These are phyloP conservation scores for Drosophila funebris DNA, from an alignment of 1,140 invertebrate genomes.

Conservation along the genomic window DNA sequence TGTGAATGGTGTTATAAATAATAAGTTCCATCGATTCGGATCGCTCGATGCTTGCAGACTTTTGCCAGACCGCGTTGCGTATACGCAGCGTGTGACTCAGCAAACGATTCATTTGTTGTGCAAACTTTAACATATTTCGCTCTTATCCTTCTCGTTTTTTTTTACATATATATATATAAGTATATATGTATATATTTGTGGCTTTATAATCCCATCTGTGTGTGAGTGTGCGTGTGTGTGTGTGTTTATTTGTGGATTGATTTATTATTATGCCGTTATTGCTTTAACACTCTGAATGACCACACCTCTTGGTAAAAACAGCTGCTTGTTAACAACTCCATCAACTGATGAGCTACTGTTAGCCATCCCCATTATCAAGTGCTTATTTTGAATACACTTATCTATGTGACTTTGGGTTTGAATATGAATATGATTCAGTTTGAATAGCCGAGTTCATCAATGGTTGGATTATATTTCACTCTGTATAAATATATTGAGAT, in stretches of 20 bases:
- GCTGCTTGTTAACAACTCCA: background rate
- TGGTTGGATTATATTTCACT: no score
- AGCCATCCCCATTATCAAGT: background rate
- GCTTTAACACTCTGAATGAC: constrained; percentile 43
- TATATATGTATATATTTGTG: background rate
- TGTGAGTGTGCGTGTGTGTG: constrained; percentile 5
- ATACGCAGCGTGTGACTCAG: constrained; percentile 17
- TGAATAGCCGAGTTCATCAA: no score
- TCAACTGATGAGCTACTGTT: background rate
- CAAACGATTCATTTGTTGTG: constrained; percentile 9
- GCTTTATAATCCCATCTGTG: background rate
- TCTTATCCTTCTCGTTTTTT: constrained; percentile 1
- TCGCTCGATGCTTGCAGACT: background rate
- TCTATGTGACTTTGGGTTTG: no score
- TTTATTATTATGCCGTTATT: constrained; percentile 68
- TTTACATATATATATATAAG: no score
- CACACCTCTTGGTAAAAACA: constrained; percentile 8
- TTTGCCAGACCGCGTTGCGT: constrained; percentile 1
- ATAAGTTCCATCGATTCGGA: background rate
- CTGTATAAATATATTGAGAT: no score
- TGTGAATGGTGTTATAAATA: constrained; percentile 20
- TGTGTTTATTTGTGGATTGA: constrained; percentile 30
- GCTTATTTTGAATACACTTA: background rate
- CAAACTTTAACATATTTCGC: constrained; percentile 17
- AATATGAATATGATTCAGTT: no score